Conservation (phyloP, 2,113 vertebrate genomes). For the Nothocercus julius region DNA sequence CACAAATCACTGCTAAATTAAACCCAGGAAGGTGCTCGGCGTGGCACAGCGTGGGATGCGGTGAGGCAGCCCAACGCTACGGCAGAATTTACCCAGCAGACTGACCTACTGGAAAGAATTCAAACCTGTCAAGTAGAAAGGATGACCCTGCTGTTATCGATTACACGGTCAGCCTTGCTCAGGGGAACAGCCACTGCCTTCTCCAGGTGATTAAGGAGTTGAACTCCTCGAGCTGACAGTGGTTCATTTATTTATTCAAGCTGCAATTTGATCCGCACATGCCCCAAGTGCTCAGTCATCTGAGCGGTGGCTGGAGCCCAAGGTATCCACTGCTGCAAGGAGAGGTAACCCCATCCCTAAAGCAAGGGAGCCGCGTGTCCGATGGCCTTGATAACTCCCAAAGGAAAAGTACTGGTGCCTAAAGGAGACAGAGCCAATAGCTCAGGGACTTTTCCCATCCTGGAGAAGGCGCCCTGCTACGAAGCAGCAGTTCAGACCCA, state of each 20-base stretch:
- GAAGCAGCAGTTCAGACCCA: neutral
- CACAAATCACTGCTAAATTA: neutral
- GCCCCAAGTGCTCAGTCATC: neutral
- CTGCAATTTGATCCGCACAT: neutral
- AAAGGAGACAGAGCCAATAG: no score
- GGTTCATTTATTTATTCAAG: slow-evolving; percentile 41
- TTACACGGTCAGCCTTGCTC: neutral
- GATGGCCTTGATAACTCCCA: neutral
- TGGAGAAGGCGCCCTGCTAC: neutral
- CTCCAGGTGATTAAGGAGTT: neutral
- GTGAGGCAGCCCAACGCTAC: neutral
- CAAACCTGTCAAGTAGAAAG: neutral
- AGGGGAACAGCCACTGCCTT: neutral
- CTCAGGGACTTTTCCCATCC: neutral
- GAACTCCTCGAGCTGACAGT: neutral
- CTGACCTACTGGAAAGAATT: neutral
- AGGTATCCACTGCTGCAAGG: neutral
- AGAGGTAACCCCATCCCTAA: neutral
- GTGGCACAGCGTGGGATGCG: rapidly evolving
- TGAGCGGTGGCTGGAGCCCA: rapidly evolving
- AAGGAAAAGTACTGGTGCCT: neutral
- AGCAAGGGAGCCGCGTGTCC: neutral
- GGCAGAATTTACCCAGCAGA: rapidly evolving
- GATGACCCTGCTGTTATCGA: rapidly evolving
- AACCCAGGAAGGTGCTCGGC: rapidly evolving